These are phyloP conservation scores for Macroramphosus scolopax DNA, from an alignment of 2,797 vertebrate genomes.

Conservation along the genomic window DNA sequence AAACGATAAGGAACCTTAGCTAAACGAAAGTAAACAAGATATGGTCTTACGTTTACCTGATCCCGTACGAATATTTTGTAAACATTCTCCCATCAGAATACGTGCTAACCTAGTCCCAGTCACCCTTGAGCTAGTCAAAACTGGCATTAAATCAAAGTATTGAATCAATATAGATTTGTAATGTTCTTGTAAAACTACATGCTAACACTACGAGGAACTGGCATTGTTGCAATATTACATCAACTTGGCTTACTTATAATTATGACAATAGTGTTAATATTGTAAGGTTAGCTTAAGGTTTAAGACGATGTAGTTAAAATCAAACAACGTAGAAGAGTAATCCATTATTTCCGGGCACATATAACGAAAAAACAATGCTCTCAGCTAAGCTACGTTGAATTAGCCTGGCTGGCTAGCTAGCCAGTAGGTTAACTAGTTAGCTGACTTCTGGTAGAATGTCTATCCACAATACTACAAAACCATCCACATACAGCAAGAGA, in stretches of 20 bases:
- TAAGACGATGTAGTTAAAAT: background rate
- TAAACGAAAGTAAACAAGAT: background rate
- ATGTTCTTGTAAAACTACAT: slow-evolving; percentile 5
- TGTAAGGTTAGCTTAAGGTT: background rate
- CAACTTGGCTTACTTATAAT: background rate
- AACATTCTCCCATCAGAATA: too few relatives aligned
- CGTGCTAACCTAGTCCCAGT: too few relatives aligned
- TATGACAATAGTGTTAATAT: slow-evolving; percentile 4
- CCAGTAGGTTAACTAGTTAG: slow-evolving; percentile 51
- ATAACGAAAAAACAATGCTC: slow-evolving; percentile 30
- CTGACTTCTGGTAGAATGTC: slow-evolving; percentile 36
- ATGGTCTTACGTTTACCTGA: too few relatives aligned
- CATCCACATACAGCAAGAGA: background rate
- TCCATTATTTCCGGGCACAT: slow-evolving; percentile 47
- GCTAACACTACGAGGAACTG: slow-evolving; percentile 23
- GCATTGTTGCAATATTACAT: background rate
- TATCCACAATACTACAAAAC: slow-evolving; percentile 7
- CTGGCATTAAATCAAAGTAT: slow-evolving; percentile 6
- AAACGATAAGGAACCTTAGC: too few relatives aligned
- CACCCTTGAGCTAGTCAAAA: too few relatives aligned
- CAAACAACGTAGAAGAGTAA: slow-evolving; percentile 14
- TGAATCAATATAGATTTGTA: slow-evolving; percentile 12
- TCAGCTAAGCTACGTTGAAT: slow-evolving; percentile 45
- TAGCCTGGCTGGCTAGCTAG: slow-evolving; percentile 57
- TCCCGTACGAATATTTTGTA: too few relatives aligned